Conservation (phyloP, 2,888 invertebrate species). For the Oligia latruncula region DNA sequence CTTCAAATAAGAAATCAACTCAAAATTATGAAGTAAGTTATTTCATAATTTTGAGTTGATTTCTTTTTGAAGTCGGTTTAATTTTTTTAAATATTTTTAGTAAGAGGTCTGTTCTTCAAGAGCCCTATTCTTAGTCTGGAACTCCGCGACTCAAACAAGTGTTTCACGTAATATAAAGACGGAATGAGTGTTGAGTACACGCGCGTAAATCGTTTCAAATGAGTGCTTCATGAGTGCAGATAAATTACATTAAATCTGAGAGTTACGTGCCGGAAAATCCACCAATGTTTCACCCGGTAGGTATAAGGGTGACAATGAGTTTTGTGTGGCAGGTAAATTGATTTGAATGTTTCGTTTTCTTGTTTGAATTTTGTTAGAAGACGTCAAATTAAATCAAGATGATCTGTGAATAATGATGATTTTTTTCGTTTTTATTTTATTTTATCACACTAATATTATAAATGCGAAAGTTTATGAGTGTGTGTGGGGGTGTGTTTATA, state of each 20-base stretch:
- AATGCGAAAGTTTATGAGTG: too few species aligned
- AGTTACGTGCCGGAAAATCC: slow-evolving; percentile 83
- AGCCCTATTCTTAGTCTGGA: slow-evolving; percentile 18
- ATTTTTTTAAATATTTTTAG: too few species aligned
- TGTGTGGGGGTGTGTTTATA: too few species aligned
- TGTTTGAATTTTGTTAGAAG: neutral
- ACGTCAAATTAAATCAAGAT: neutral
- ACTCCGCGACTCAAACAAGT: slow-evolving; percentile 52
- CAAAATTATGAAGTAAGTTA: too few species aligned
- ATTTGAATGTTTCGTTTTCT: neutral
- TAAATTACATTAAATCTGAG: slow-evolving; percentile 85
- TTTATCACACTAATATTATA: neutral
- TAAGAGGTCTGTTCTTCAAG: neutral
- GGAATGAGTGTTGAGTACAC: slow-evolving; percentile 69
- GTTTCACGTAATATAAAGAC: slow-evolving; percentile 51
- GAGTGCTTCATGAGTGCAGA: slow-evolving; percentile 83
- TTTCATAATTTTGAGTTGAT: too few species aligned
- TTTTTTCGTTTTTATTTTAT: neutral
- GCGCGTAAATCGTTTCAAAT: slow-evolving; percentile 83
- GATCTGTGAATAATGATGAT: neutral
- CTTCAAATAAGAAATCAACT: too few species aligned
- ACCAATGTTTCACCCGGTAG: slow-evolving; percentile 73
- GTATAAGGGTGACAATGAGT: slow-evolving; percentile 63
- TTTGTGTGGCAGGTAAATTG: slow-evolving; percentile 28
- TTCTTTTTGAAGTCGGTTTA: too few species aligned